A percentile compares a stretch with the other conserved stretches of the same genome.
These are phyloP conservation scores for Rhegmatorhina hoffmannsi DNA, from an alignment of 2,113 vertebrate species.

Conservation along the genomic window DNA sequence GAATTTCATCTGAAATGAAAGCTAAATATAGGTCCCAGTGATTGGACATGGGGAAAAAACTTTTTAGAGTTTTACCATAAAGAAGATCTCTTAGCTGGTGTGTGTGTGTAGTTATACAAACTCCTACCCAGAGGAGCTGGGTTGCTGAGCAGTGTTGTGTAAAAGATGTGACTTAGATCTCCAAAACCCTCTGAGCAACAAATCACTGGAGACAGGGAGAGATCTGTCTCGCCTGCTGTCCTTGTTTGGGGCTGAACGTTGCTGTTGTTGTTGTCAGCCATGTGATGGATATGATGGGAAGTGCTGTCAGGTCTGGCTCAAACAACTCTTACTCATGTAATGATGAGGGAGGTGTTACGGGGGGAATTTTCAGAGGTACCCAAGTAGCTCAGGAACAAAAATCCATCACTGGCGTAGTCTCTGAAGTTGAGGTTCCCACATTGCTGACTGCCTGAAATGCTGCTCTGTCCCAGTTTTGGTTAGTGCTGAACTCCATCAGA, in stretches of 20 bases:
- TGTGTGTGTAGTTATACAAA: fast-evolving
- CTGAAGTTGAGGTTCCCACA: neutral
- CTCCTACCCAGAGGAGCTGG: neutral
- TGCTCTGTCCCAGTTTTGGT: neutral
- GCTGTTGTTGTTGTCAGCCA: neutral
- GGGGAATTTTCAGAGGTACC: neutral
- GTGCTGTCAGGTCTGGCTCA: neutral
- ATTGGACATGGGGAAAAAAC: neutral
- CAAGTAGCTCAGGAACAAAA: neutral
- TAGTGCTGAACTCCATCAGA: neutral
- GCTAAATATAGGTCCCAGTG: neutral
- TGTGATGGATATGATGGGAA: neutral
- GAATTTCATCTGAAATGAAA: neutral
- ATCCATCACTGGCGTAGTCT: neutral
- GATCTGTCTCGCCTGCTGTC: neutral
- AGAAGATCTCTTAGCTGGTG: neutral
- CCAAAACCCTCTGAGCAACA: neutral
- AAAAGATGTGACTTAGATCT: neutral
- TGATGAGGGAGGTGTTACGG: neutral
- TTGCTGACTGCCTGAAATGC: neutral
- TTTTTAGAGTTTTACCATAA: neutral
- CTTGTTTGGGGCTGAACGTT: neutral
- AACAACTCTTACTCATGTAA: neutral
- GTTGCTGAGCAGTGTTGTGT: neutral
- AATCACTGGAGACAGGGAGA: neutral